These are phyloP conservation scores for Drosophila novamexicana DNA, from an alignment of 1,140 invertebrate genomes.

Conservation along the genomic window DNA sequence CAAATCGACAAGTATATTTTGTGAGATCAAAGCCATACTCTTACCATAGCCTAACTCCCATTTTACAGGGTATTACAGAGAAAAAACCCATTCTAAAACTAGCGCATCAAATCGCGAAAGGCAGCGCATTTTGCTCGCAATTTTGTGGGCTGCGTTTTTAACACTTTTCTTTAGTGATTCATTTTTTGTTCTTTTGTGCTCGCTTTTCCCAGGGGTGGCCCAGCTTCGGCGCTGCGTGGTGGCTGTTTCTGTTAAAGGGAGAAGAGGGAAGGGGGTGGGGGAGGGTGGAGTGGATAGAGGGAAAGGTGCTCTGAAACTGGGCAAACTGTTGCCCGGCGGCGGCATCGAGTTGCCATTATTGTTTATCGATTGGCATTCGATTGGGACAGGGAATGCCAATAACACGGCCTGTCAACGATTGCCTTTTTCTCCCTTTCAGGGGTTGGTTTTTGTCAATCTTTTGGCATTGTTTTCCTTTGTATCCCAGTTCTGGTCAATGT, in stretches of 20 bases:
- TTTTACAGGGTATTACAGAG: background rate
- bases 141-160: constrained; percentile 47
- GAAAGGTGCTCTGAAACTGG: background rate
- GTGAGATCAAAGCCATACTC: too few species aligned
- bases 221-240: constrained; percentile 3
- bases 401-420: constrained; percentile 60
- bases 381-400: constrained; percentile 55
- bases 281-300: too few species aligned
- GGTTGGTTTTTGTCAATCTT: background rate
- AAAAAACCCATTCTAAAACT: constrained; percentile 7
- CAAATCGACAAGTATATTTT: too few species aligned
- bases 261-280: background rate
- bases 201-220: constrained; percentile 24
- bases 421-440: background rate
- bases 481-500: background rate
- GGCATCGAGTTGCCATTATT: constrained; percentile 50
- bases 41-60: too few species aligned
- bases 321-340: constrained; percentile 30
- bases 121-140: background rate
- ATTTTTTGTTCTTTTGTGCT: background rate
- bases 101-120: constrained; percentile 12
- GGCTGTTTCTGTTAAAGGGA: background rate
- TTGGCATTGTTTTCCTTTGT: background rate
- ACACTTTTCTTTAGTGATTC: constrained; percentile 30
- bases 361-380: constrained; percentile 77